Base-by-base conservation (phyloP, 2,888 invertebrate genomes). In the Drosophila colorata region DNA sequence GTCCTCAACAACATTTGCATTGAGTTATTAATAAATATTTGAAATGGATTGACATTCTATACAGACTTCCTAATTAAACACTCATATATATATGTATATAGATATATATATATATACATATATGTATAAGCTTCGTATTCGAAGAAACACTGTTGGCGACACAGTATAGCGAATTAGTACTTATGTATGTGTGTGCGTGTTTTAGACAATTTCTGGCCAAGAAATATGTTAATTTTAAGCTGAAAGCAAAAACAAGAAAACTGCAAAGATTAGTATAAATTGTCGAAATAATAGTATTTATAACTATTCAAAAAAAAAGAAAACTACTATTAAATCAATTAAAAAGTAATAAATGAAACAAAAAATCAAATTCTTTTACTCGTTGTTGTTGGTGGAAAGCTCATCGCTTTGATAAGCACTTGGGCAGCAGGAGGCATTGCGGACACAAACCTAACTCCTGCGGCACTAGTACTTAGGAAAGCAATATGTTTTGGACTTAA, bases 321-420 rank as follows among this genome's bases (percentile, higher is more conserved):
- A 33, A 33, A 13, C 4, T 84, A 83, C 74, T 80, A 78, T 74
- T 60, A 70, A 78, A 78, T 70, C 66, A 74, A 82, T 88, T 66
- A 69, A 55, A 59, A 78, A 69, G 28, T 75, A 67, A 69, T 76
- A 76, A 11, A 43, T 31, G 57, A 60, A 33, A 33, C 23, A 20
- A n/a, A 11, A 14, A 43, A 49, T 43, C 13, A 18, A 18, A 7
- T 11, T 2, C 31, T 9, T 44, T 43, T 59, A 14, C 33, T 11
- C 49, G 9, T 13, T 53, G 20, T 20, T 35, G n/a, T 7, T 63
- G 90, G 69, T 88, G 91, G 64, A 59, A 76, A 83, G 80, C 68
- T 95, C 94, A 93, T 90, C 92, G 90, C 92, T 92, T 92, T 92
- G 91, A 92, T 92, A 92, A 92, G 92, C 92, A 92, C 92, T 92